Evolutionary conservation across 2,797 vertebrate genomes (phyloP).

Genomic region (Sitta carolinensis): DNA sequence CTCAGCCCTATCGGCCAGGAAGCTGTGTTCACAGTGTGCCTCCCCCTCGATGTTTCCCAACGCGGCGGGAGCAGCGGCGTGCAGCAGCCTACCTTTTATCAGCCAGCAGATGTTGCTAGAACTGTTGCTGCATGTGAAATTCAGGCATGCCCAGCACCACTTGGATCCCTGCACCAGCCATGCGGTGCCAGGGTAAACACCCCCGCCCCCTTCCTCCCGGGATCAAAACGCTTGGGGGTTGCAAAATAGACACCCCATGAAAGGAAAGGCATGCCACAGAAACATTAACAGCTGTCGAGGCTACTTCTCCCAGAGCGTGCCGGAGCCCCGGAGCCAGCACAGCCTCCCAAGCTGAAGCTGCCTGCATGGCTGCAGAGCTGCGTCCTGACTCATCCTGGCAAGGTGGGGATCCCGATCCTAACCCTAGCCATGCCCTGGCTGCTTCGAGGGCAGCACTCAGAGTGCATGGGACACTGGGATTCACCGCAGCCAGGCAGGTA

Average conservation of each 20-base stretch:
- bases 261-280: constrained; percentile 60
- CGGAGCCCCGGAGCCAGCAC: background rate
- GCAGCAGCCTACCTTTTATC: constrained; percentile 55
- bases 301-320: background rate
- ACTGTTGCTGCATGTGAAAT: constrained; percentile 22
- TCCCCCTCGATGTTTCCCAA: constrained; percentile 50
- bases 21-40: constrained; percentile 37
- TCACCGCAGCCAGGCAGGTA: rapidly evolving
- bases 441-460: background rate
- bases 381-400: rapidly evolving
- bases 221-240: constrained; percentile 64
- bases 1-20: constrained; percentile 64
- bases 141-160: constrained; percentile 16
- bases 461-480: rapidly evolving
- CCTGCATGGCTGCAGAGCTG: rapidly evolving
- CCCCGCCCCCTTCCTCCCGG: constrained; percentile 46
- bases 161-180: constrained; percentile 29
- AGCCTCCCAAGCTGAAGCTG: background rate
- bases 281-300: constrained; percentile 56
- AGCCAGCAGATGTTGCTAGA: constrained; percentile 67
- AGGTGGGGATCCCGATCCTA: background rate
- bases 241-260: constrained; percentile 65
- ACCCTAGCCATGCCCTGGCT: background rate
- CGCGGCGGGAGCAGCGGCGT: background rate
- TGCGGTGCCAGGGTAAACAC: constrained; percentile 55